Base-by-base conservation (phyloP, 2,888 invertebrate species). In the Lymantria monacha region DNA sequence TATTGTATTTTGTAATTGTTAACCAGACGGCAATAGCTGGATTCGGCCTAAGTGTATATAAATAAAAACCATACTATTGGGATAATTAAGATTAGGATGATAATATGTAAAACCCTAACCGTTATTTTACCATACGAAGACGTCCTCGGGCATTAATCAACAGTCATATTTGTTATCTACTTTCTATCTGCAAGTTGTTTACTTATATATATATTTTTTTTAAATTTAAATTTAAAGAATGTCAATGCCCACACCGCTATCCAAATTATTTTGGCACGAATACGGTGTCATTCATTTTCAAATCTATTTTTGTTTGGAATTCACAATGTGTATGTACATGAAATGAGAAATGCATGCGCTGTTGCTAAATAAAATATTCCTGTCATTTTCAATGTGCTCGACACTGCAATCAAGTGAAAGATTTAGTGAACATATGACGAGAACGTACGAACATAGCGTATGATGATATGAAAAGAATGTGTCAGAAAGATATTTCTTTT, bases 201-300 rank as follows among this genome's bases (percentile, higher is more conserved):
- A 55, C 43, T 48, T 54, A 33, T 45, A 33, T 54, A 33, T 45
- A 33, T 48, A 31, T 11, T 48, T 61, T 59, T 57, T 61, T 61
- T 51, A 14, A 44, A 41, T 57, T 58, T 60, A 51, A 55, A 65
- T 79, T 74, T 67, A 76, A 81, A 77, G 67, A 69, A 67, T 69
- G 86, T 84, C 85, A 86, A 85, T 80, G 88, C 72, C 85, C 86
- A 87, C 79, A 62, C 46, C 64, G 85, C 76, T 87, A 90, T 88
- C 82, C 76, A 57, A 83, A 87, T 81, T 82, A 88, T 89, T 87
- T 89, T 89, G 89, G 89, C 89, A 88, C 79, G 76, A 74, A 72
- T 76, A 75, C 82, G 74, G 76, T 81, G 82, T 81, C 86, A 83
- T 86, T 85, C 79, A 86, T 87, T 86, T 82, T 72, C n/a, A 74